Evolutionary conservation across 2,888 invertebrate species (phyloP).

Genomic region (Tachina grossa): DNA sequence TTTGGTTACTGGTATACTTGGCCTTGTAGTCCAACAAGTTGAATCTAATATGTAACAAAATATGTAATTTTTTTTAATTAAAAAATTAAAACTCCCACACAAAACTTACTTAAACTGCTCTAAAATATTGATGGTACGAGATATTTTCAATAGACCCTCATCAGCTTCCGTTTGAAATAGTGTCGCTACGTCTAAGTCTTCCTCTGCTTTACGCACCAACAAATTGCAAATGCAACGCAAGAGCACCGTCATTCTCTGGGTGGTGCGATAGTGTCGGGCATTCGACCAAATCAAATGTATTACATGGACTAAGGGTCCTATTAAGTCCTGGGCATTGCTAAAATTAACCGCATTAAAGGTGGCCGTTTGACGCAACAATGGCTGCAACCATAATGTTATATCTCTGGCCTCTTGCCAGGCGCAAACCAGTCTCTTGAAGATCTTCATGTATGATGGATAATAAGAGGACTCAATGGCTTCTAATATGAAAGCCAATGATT

Average conservation of each 20-base stretch:
- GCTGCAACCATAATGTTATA: conserved; percentile 91
- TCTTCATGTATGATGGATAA: conserved; percentile 88
- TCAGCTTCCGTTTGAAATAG: conserved; percentile 93
- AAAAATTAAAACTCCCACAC: neutral
- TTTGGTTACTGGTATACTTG: conserved; percentile 76
- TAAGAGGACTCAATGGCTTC: conserved; percentile 92
- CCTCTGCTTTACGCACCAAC: conserved; percentile 89
- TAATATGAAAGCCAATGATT: conserved; percentile 90
- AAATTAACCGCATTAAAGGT: conserved; percentile 89
- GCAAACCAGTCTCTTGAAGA: conserved; percentile 89
- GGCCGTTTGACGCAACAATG: conserved; percentile 84
- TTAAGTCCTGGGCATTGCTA: conserved; percentile 85
- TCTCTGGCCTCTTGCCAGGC: conserved; percentile 94
- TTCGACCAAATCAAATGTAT: conserved; percentile 94
- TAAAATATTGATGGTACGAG: conserved; percentile 84
- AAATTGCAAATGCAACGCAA: conserved; percentile 92
- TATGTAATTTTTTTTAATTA: neutral
- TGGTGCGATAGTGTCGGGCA: conserved; percentile 89
- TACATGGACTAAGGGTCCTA: conserved; percentile 90
- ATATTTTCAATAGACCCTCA: conserved; percentile 87
- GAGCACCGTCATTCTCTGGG: conserved; percentile 87
- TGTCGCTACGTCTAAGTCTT: conserved; percentile 89
- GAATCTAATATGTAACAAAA: conserved; percentile 71
- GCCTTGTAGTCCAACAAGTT: conserved; percentile 79
- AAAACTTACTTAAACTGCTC: conserved; percentile 85